Evolutionary conservation across 2,113 vertebrate genomes (phyloP).

Genomic region (Donacobius atricapilla): DNA sequence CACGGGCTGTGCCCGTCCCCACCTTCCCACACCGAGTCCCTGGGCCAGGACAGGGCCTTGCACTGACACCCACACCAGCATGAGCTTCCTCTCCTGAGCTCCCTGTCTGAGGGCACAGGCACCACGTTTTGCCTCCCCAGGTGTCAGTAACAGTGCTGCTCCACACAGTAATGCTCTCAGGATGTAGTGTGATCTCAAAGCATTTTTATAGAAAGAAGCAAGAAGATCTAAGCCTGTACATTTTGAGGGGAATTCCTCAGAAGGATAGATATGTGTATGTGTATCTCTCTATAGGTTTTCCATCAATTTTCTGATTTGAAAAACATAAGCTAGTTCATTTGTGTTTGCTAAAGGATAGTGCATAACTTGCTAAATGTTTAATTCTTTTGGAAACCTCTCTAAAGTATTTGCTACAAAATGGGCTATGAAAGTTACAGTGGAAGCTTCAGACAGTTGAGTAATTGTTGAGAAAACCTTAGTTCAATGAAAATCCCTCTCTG

Average conservation of each 20-base stretch:
- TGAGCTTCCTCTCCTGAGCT: neutral
- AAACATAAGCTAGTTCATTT: neutral
- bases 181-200: neutral
- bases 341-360: neutral
- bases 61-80: neutral
- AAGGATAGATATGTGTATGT: neutral
- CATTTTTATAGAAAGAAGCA: neutral
- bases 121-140: neutral
- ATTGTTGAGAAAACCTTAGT: neutral
- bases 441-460: neutral
- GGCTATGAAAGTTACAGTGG: neutral
- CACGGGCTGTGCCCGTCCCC: neutral
- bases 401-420: neutral
- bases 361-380: neutral
- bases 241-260: neutral
- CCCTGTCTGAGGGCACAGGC: neutral
- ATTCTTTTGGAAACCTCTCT: neutral
- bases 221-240: neutral
- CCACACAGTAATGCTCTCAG: neutral
- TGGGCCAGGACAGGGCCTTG: fast-evolving
- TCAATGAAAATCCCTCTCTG: neutral
- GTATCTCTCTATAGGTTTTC: neutral
- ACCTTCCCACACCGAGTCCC: neutral
- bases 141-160: neutral
- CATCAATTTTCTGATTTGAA: neutral